phyloP scores from a whole-genome alignment of 2,888 invertebrate species.

The Argyra leucocephala region DNA sequence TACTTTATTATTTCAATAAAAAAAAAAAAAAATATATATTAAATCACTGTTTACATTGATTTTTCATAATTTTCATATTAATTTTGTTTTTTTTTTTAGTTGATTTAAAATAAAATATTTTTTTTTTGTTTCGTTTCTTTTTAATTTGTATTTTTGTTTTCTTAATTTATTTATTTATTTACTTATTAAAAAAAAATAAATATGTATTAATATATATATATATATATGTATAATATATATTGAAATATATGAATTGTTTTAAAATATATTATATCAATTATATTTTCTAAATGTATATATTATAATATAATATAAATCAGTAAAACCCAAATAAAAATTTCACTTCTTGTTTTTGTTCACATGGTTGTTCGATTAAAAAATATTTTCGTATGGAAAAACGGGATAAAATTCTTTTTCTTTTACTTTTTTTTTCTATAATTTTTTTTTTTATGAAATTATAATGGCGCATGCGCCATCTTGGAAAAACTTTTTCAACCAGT shows the following conservation, averaged over 20 bases:
- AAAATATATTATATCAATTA: neutral
- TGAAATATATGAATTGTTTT: neutral
- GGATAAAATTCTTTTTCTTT: neutral
- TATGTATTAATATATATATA: neutral
- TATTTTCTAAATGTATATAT: neutral
- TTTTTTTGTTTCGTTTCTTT: neutral
- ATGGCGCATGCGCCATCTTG: neutral
- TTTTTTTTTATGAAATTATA: no score
- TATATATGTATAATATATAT: neutral
- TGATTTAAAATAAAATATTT: neutral
- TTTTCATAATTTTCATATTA: neutral
- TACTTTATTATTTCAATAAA: neutral
- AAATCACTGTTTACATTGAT: neutral
- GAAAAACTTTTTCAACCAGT: slow-evolving; percentile 3
- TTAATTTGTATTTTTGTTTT: no score
- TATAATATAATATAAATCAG: neutral
- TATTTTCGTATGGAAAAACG: neutral
- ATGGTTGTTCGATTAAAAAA: slow-evolving; percentile 6
- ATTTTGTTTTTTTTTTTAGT: neutral
- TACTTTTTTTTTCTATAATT: no score
- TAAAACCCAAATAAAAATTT: neutral
- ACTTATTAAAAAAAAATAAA: neutral
- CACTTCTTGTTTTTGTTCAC: slow-evolving; percentile 4
- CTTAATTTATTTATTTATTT: neutral
- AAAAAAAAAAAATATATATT: neutral